Base-by-base conservation (phyloP, 2,797 vertebrate species). In the Clarias platycephalus region DNA sequence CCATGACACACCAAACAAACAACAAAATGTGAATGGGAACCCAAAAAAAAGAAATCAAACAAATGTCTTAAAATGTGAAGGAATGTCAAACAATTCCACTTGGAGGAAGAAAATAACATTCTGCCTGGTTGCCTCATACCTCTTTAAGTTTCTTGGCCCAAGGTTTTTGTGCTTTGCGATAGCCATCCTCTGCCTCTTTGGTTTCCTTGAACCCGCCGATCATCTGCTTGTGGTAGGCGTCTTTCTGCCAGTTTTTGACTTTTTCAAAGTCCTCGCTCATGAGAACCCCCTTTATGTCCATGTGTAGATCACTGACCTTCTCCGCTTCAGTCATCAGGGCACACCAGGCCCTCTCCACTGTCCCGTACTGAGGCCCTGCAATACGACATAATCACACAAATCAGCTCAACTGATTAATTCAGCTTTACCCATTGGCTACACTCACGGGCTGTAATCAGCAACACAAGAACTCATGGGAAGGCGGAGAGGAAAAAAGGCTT, bases 61-160 rank as follows among this genome's bases (percentile, higher is more conserved):
- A 40, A 40, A 37, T 3, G 10, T 20, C 15, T n/a, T 8, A 34
- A 37, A 37, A 37, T 37, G 31, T 64, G n/a, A 26, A 10, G 2
- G 26, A 28, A 57, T 40, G 57, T 44, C 34, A 62, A 57, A 44
- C 40, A 31, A 26, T 66, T 24, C 24, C 37, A 76, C 20, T 12
- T 66, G 16, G 4, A 37, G 4, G 4, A 37, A 15, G 4, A 37
- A 15, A 77, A 79, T 13, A 9, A 26, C 1, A 62, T 40, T 60
- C 13, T 40, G 62, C 20, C 15, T 44, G 9, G 37, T 37, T 16
- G 9, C 18, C 18, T 24, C 8, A 8, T 89, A 98, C 98, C 97
- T 99, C 98, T 94, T 99, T 99, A 80, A 99, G 95, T 89, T 98
- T 99, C 94, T 99, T 99, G 81, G 97, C 97, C 98, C 98, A 99